Base-by-base conservation (phyloP, 2,888 invertebrate genomes). In the Schizotus pectinicornis region DNA sequence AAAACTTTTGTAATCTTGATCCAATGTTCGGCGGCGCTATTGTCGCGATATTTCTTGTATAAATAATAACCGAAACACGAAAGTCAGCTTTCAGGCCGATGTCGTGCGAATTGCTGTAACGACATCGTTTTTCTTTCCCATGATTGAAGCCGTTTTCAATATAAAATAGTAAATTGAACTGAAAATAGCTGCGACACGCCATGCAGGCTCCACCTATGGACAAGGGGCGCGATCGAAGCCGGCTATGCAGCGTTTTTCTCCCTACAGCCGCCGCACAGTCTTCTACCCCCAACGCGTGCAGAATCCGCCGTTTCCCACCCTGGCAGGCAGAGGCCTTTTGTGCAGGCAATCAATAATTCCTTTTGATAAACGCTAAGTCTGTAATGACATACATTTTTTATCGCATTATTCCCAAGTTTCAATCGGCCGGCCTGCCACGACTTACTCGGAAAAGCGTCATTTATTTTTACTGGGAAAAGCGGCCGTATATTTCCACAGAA, bases 301-400 rank as follows among this genome's bases (percentile, higher is more conserved):
- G 56, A 50, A 56, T 56, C 50, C 56, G 43, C 39, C 45, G 34
- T 52, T 46, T 47, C 43, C 51, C 46, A 42, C 50, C 38, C 46
- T 42, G 33, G 30, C 45, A 13, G 39, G 36, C 37, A 31, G 30
- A 37, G 14, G 31, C 31, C 42, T 59, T 53, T 59, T 59, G 59
- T 51, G 59, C 30, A 46, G 50, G 41, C 59, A 68, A 73, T 74
- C 72, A 73, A 74, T 73, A 74, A 74, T 73, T 72, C 72, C 62
- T 62, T 73, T 74, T 74, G 72, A 72, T 70, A 66, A 61, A 49
- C 57, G 55, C 54, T 34, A 59, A 59, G 57, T 58, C 63, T 58
- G 62, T 68, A 67, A 71, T 70, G 67, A 67, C 65, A 69, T 70
- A 66, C 67, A 72, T 70, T 67, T 72, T 72, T 69, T 66, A 71